phyloP scores from a whole-genome alignment of 2,113 vertebrate genomes.

The Cercopithecus mona region DNA sequence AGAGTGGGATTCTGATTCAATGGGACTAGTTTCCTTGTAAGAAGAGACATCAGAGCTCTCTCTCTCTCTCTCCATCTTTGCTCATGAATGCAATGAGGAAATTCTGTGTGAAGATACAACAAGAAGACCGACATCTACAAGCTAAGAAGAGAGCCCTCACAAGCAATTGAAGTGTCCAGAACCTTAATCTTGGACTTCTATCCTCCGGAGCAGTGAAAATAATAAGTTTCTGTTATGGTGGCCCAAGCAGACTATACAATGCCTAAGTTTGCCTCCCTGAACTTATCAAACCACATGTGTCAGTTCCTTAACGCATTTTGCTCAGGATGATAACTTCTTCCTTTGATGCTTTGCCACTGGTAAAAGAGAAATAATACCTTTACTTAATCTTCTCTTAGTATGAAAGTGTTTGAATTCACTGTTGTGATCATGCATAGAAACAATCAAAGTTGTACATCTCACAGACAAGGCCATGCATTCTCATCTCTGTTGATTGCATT shows the following conservation, averaged over 20 bases:
- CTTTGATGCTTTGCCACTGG: not conserved
- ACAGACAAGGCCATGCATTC: not conserved
- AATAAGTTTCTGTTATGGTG: not conserved
- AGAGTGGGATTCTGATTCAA: not conserved
- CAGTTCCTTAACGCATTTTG: not conserved
- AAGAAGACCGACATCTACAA: not conserved
- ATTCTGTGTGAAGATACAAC: not conserved
- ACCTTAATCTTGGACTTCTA: not conserved
- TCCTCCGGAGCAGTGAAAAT: not conserved
- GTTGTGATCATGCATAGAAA: not conserved
- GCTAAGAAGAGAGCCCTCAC: not conserved
- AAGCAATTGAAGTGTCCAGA: not conserved
- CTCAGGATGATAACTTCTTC: not conserved
- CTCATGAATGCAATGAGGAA: not conserved
- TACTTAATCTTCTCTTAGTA: not conserved
- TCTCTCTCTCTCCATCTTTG: too few relatives aligned
- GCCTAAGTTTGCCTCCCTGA: not conserved
- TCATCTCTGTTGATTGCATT: not conserved
- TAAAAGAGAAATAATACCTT: not conserved
- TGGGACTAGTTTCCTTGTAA: not conserved
- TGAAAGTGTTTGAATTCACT: not conserved
- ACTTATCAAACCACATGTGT: not conserved
- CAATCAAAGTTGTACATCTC: not conserved
- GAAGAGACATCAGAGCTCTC: not conserved
- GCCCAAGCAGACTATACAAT: not conserved